Conservation (phyloP, 2,797 vertebrate species). For the Onychomys arenicola region DNA sequence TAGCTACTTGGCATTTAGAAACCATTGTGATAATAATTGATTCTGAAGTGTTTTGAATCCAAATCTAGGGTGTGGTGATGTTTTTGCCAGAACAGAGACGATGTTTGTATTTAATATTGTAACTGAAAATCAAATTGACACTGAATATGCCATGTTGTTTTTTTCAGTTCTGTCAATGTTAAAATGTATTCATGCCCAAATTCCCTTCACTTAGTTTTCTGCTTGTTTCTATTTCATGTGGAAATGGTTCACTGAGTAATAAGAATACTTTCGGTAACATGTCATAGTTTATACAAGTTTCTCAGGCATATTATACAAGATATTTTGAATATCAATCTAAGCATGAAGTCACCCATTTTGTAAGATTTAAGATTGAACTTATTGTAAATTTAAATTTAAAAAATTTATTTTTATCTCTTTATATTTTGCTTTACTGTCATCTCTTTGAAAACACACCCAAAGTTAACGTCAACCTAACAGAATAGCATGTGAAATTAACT, state of each 20-base stretch:
- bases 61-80: background rate
- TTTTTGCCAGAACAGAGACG: background rate
- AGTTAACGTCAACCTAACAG: background rate
- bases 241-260: conserved; percentile 1
- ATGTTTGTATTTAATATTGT: background rate
- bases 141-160: background rate
- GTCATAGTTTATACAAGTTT: conserved; percentile 15
- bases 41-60: background rate
- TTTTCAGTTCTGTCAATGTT: background rate
- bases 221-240: conserved; percentile 38
- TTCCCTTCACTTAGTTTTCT: background rate
- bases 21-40: background rate
- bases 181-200: background rate
- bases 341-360: conserved; percentile 44
- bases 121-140: background rate
- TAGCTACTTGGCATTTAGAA: background rate
- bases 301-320: background rate
- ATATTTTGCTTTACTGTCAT: background rate
- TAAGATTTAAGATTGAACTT: background rate
- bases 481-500: background rate
- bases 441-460: conserved; percentile 15
- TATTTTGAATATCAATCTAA: conserved; percentile 29
- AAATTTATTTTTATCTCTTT: conserved; percentile 12
- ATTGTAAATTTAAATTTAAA: conserved; percentile 54
- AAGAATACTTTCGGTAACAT: background rate